These are phyloP conservation scores for Cossypha caffra DNA, from an alignment of 2,797 vertebrate species.

Conservation along the genomic window DNA sequence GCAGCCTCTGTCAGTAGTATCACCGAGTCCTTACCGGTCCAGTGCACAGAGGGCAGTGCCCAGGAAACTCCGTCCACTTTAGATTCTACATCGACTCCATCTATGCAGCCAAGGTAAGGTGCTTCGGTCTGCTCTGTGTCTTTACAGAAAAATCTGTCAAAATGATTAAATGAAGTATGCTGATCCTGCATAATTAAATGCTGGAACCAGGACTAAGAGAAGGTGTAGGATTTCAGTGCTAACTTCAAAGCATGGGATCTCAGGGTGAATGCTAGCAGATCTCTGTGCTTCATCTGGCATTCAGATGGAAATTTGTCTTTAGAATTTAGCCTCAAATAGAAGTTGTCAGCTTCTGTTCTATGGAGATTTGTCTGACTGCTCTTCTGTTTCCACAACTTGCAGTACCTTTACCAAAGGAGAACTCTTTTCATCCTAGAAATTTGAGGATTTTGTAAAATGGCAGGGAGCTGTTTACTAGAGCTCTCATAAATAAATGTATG, in stretches of 20 bases:
- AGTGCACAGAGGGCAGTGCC: constrained; percentile 74
- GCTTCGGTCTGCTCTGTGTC: background rate
- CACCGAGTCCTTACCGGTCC: constrained; percentile 79
- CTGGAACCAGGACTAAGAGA: background rate
- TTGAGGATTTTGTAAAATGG: background rate
- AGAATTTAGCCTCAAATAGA: constrained; percentile 1
- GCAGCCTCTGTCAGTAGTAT: constrained; percentile 80
- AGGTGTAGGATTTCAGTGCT: background rate
- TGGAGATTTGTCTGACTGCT: background rate
- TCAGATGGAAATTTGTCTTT: constrained; percentile 40
- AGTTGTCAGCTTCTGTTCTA: constrained; percentile 23
- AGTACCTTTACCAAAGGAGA: background rate
- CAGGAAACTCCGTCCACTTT: constrained; percentile 71
- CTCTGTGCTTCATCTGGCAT: background rate
- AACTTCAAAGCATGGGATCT: background rate
- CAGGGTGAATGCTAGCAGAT: background rate
- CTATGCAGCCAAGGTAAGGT: constrained; percentile 80
- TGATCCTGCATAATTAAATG: background rate
- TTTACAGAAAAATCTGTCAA: background rate
- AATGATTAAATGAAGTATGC: background rate
- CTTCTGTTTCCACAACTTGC: background rate
- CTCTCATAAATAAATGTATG: background rate
- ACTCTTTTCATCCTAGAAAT: background rate
- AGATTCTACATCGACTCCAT: constrained; percentile 69
- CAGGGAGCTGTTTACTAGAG: background rate